Evolutionary conservation across 2,888 invertebrate genomes (phyloP).

Genomic region (Coelopa pilipes): DNA sequence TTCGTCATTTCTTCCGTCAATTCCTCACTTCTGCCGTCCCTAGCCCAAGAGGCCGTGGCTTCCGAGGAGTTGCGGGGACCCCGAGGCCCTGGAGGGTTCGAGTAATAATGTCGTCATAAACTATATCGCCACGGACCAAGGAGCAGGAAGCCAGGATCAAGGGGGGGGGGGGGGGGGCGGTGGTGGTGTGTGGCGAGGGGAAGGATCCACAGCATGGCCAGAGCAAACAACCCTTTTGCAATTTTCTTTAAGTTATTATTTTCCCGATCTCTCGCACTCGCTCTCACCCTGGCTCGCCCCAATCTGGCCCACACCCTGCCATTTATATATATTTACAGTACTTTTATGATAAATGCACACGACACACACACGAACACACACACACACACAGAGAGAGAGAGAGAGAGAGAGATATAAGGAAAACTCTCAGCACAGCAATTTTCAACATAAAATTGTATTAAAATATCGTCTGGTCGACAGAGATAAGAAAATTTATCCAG

Average conservation of each 20-base stretch:
- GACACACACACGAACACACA: slow-evolving; percentile 18
- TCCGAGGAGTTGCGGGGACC: too few relatives aligned
- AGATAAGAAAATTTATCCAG: slow-evolving; percentile 39
- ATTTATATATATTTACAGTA: slow-evolving; percentile 7
- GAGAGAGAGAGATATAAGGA: background rate
- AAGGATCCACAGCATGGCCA: too few relatives aligned
- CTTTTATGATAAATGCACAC: slow-evolving; percentile 29
- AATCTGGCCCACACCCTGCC: background rate
- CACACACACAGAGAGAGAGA: background rate
- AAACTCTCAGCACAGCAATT: slow-evolving; percentile 17
- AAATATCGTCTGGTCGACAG: slow-evolving; percentile 67
- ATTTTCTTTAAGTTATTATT: slow-evolving; percentile 15
- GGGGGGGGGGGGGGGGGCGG: too few relatives aligned
- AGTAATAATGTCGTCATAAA: too few relatives aligned
- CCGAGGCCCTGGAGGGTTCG: too few relatives aligned
- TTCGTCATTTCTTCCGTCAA: too few relatives aligned
- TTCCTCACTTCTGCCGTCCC: too few relatives aligned
- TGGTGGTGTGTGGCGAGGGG: too few relatives aligned
- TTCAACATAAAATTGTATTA: slow-evolving; percentile 55
- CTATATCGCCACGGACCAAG: too few relatives aligned
- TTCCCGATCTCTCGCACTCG: too few relatives aligned
- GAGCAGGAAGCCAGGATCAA: too few relatives aligned
- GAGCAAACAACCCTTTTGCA: slow-evolving; percentile 12
- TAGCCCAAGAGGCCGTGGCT: too few relatives aligned
- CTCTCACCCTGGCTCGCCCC: background rate